A percentile compares a stretch with the other conserved stretches of the same genome.
These are phyloP conservation scores for Carassius auratus DNA, from an alignment of 2,113 vertebrate species.

Conservation along the genomic window DNA sequence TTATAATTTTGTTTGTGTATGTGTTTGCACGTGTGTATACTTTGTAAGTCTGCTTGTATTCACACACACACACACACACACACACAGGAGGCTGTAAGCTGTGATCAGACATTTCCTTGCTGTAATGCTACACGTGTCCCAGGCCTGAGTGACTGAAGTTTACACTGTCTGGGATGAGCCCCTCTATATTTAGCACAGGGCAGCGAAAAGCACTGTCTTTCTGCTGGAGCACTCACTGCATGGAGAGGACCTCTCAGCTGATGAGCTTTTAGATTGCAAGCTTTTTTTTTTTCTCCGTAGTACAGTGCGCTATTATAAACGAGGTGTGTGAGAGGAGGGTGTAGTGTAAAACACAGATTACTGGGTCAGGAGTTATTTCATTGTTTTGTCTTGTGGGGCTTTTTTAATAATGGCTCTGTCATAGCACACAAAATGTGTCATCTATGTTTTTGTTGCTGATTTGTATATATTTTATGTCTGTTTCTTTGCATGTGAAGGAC, in stretches of 20 bases:
- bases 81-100: neutral
- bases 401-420: neutral
- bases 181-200: slow-evolving; percentile 67
- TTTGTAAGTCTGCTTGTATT: slow-evolving; percentile 18
- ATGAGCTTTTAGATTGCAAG: slow-evolving; percentile 45
- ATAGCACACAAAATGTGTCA: neutral
- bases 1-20: neutral
- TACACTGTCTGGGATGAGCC: slow-evolving; percentile 58
- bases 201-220: slow-evolving; percentile 44
- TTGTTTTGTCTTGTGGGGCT: neutral
- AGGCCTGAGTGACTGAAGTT: slow-evolving; percentile 56
- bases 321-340: neutral
- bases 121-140: slow-evolving; percentile 63
- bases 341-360: slow-evolving; percentile 16
- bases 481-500: slow-evolving; percentile 71
- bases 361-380: neutral
- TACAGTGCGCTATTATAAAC: neutral
- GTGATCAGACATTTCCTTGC: slow-evolving; percentile 53
- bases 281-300: slow-evolving; percentile 12
- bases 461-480: slow-evolving; percentile 6
- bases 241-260: slow-evolving; percentile 45
- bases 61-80: neutral
- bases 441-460: slow-evolving; percentile 12
- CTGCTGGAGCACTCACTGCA: slow-evolving; percentile 30
- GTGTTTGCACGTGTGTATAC: slow-evolving; percentile 1